These are phyloP conservation scores for Tauraco hartlaubi DNA, from an alignment of 2,797 vertebrate species.

Conservation along the genomic window DNA sequence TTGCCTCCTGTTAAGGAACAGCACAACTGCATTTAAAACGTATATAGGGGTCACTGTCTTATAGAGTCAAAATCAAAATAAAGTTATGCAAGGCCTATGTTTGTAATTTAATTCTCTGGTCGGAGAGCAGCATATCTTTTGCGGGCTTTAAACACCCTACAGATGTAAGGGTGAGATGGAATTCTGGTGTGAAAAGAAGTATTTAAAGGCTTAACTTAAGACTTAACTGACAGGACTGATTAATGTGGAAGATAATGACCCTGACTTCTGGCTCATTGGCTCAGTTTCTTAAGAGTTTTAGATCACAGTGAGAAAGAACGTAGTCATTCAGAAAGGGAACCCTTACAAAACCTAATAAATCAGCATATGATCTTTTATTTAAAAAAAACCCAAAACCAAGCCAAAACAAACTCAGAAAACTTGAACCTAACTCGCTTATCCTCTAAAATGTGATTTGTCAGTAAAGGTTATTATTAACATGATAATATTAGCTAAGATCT, in stretches of 20 bases:
- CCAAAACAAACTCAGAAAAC: no score
- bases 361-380: background rate
- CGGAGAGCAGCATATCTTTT: background rate
- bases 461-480: background rate
- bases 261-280: conserved; percentile 65
- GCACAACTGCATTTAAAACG: background rate
- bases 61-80: background rate
- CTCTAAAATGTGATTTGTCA: background rate
- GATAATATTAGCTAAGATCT: background rate
- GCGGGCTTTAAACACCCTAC: background rate
- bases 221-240: conserved; percentile 65
- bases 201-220: conserved; percentile 69
- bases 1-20: background rate
- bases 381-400: background rate
- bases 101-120: background rate
- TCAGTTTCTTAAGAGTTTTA: conserved; percentile 40
- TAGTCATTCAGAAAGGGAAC: background rate
- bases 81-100: background rate
- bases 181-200: conserved; percentile 74
- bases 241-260: conserved; percentile 45
- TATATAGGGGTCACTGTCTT: background rate
- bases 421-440: background rate
- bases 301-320: conserved; percentile 30
- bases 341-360: background rate
- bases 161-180: conserved; percentile 22